Base-by-base conservation (phyloP, 2,113 vertebrate species). In the Ranitomeya imitator region DNA sequence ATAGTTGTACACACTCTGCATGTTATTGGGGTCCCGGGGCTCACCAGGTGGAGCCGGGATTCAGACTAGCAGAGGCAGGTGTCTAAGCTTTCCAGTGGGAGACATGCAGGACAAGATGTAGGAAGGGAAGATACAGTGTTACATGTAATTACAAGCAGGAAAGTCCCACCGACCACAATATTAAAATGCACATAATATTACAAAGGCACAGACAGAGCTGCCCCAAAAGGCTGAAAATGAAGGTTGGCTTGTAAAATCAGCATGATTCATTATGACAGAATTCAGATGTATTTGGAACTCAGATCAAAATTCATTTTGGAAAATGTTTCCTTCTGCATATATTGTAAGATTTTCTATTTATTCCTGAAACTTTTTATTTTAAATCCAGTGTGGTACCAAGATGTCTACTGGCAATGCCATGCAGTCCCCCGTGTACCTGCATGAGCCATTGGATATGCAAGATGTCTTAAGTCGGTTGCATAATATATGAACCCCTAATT, bases 1-100 rank as follows among this genome's bases (percentile, higher is more conserved):
- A 65, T 83, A 65, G 79, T 54, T 83, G 77, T 54, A 60, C 65
- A 23, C 79, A 71, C 79, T 74, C 15, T 55, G 63, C 67, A 71
- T 81, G 85, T 74, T 88, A 88, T 73, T 88, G 65, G 59, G 78
- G 86, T 88, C 86, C 69, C 52, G 79, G 31, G 78, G 86, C 69
- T 88, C 60, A 88, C 60, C 86, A 88, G 86, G 86, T 88, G 86
- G 79, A 71, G 67, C 4, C 79, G 82, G 79, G 19, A 82, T 7
- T 67, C 52, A 19, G 52, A n/a, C 51, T 81, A 55, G 78, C n/a
- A 2, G 0, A 81, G 65, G 63, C 86, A 81, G 86, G 86, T 87
- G 86, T 87, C 60, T 71, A 54, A 57, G 60, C 57, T 60, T 71
- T 81, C 78, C 63, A 55, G 51, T 21, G 86, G 63, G 78, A 71